Percentiles rank a stretch among this genome's conserved stretches.
These are phyloP conservation scores for Lottia scabra DNA, from an alignment of 2,888 invertebrate species.

Conservation along the genomic window DNA sequence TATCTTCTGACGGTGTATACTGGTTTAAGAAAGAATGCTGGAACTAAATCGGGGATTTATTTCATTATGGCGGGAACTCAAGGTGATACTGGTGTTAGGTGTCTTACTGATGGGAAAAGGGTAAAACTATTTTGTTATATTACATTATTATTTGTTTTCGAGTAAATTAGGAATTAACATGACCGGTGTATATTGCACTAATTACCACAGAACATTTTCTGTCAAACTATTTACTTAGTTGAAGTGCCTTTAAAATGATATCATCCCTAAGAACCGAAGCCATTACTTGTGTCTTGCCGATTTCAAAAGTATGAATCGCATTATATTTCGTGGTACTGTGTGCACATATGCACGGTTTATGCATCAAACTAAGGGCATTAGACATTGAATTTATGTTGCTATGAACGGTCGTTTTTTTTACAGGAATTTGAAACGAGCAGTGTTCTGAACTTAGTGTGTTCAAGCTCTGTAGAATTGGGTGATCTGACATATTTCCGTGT, in stretches of 20 bases:
- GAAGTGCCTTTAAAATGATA: too few species aligned
- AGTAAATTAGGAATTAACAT: too few species aligned
- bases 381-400: too few species aligned
- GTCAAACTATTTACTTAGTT: too few species aligned
- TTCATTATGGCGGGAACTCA: constrained; percentile 60
- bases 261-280: too few species aligned
- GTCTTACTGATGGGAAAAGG: constrained; percentile 52
- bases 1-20: constrained; percentile 60
- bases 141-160: too few species aligned
- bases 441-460: constrained; percentile 54
- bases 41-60: constrained; percentile 52
- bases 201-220: too few species aligned
- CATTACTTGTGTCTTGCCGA: too few species aligned
- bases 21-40: constrained; percentile 55
- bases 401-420: neutral
- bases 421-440: constrained; percentile 49
- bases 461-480: constrained; percentile 61
- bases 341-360: too few species aligned
- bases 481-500: constrained; percentile 56
- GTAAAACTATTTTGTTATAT: constrained; percentile 27
- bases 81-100: constrained; percentile 59
- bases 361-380: too few species aligned
- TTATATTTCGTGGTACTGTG: neutral
- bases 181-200: too few species aligned
- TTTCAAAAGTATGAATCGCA: too few species aligned